phyloP scores from a whole-genome alignment of 1,140 invertebrate genomes.

The Orius insidiosus region DNA sequence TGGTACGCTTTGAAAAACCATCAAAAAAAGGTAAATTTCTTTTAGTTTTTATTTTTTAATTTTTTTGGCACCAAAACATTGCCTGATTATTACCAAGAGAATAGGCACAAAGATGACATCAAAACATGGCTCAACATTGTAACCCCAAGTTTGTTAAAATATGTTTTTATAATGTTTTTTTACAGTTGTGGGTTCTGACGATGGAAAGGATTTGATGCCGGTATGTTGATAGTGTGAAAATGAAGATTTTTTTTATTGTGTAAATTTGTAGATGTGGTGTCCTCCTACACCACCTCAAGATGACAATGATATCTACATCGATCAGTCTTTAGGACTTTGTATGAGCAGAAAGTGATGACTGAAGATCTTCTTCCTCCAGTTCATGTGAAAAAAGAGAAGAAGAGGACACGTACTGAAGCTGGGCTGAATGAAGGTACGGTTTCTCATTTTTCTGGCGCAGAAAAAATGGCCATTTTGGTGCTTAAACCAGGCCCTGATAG shows the following conservation, averaged over 20 bases:
- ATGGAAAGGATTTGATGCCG: conserved; percentile 53
- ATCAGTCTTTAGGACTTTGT: conserved; percentile 68
- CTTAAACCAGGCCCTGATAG: no score
- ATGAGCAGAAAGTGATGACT: conserved; percentile 63
- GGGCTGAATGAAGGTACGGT: conserved; percentile 24
- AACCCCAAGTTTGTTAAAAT: neutral
- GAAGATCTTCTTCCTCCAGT: conserved; percentile 72
- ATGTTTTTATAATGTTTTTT: conserved; percentile 20
- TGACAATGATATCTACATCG: conserved; percentile 81
- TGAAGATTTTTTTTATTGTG: conserved; percentile 10
- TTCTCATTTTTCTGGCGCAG: no score
- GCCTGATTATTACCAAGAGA: conserved; percentile 33
- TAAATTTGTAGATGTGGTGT: conserved; percentile 67
- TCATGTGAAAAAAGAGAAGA: conserved; percentile 63
- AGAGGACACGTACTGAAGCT: conserved; percentile 47
- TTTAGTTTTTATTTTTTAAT: conserved; percentile 16
- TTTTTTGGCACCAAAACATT: conserved; percentile 49
- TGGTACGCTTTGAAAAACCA: conserved; percentile 31
- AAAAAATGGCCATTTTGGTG: no score
- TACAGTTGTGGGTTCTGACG: conserved; percentile 56
- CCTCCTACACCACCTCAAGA: conserved; percentile 85
- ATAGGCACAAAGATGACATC: conserved; percentile 23
- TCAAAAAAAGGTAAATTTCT: conserved; percentile 4
- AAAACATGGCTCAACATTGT: conserved; percentile 17
- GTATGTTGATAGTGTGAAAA: conserved; percentile 39